Evolutionary conservation across 2,113 vertebrate genomes (phyloP).

Genomic region (Gnathonemus echidnorhynchus): DNA sequence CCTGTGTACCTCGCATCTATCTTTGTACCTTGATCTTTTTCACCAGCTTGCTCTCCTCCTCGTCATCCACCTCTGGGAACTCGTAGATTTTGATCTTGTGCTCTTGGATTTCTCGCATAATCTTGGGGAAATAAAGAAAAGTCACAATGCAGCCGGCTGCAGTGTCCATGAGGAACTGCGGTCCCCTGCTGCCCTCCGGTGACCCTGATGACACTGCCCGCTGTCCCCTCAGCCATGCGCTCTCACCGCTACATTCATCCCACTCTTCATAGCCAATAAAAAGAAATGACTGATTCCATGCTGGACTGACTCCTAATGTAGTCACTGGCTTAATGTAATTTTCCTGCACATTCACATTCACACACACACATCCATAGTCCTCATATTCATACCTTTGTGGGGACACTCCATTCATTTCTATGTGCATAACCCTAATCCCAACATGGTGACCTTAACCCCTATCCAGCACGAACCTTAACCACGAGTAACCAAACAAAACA

Average conservation of each 20-base stretch:
- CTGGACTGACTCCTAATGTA: not conserved
- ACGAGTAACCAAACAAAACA: not conserved
- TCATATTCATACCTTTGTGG: not conserved
- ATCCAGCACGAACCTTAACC: not conserved
- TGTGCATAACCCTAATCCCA: not conserved
- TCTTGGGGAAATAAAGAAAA: constrained; percentile 55
- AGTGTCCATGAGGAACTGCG: not conserved
- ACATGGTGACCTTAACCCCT: not conserved
- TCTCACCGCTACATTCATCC: not conserved
- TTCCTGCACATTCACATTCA: not conserved
- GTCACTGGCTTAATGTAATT: not conserved
- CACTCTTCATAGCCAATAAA: not conserved
- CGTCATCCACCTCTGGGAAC: constrained; percentile 96
- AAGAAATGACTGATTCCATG: not conserved
- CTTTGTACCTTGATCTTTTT: constrained; percentile 87
- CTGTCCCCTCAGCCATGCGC: not conserved
- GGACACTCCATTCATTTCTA: not conserved
- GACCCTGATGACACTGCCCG: not conserved
- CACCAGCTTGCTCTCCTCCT: constrained; percentile 94
- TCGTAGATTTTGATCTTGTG: constrained; percentile 99
- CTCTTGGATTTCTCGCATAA: constrained; percentile 98
- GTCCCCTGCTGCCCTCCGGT: not conserved
- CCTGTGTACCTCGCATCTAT: too few species aligned
- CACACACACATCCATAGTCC: not conserved
- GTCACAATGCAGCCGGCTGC: not conserved